Evolutionary conservation across 1,140 invertebrate genomes (phyloP).

Genomic region (Lepidostoma basale): DNA sequence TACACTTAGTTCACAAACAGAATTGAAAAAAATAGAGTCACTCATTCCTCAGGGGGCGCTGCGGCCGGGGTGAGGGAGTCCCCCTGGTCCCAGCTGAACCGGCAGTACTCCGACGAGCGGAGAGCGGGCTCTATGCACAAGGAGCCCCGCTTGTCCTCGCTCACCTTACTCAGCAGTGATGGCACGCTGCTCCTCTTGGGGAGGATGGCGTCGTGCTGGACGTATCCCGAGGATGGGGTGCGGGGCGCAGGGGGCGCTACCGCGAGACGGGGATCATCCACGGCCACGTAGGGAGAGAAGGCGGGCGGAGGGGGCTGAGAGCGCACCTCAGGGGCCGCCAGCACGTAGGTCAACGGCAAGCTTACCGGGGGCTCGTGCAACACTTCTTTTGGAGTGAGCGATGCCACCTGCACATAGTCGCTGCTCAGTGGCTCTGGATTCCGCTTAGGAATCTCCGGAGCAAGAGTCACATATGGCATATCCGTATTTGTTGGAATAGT

Average conservation of each 20-base stretch:
- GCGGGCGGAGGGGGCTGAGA: not conserved
- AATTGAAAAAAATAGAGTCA: too few species aligned
- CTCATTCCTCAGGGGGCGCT: too few species aligned
- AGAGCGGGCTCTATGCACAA: slow-evolving; percentile 28
- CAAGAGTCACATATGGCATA: slow-evolving; percentile 1
- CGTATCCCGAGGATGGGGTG: slow-evolving; percentile 25
- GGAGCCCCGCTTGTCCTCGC: slow-evolving; percentile 11
- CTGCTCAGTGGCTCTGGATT: not conserved
- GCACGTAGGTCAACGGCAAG: slow-evolving; percentile 22
- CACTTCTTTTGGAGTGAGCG: not conserved
- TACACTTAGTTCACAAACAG: too few species aligned
- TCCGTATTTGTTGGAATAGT: not conserved
- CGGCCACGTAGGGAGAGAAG: slow-evolving; percentile 21
- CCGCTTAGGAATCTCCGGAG: not conserved
- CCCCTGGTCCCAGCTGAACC: slow-evolving; percentile 57
- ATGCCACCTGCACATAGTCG: not conserved
- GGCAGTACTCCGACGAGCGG: slow-evolving; percentile 58
- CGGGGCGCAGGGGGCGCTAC: not conserved
- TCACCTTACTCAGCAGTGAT: not conserved
- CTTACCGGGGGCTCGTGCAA: not conserved
- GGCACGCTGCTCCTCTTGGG: slow-evolving; percentile 24
- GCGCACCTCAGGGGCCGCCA: slow-evolving; percentile 1
- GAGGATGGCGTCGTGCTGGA: slow-evolving; percentile 19
- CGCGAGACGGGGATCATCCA: slow-evolving; percentile 18
- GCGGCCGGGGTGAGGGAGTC: not conserved